Base-by-base conservation (phyloP, 1,140 invertebrate species). In the Cydia pomonella region DNA sequence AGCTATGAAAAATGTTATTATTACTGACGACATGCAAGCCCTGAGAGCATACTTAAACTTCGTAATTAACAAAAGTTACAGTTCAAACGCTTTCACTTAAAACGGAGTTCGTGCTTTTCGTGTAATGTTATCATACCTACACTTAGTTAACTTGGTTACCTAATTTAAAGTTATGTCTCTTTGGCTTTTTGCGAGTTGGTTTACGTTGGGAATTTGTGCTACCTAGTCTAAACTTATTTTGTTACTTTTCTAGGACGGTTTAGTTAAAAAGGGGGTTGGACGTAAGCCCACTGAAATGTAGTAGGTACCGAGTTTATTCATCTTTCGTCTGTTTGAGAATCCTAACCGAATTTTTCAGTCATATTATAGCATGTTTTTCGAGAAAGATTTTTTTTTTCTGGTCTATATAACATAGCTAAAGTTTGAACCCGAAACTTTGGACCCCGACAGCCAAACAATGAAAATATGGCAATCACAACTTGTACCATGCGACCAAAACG, bases 1-100 rank as follows among this genome's bases (percentile, higher is more conserved):
- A 41, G 64, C 16, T 41, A 69, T 41, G 27, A 69, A 33, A 38
- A 38, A n/a, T 69, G 21, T 33, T 69, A 66, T 29, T 69, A 38
- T 66, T 66, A 66, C 25, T 25, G n/a, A 16, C n/a, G n/a, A 18
- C 64, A 69, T 69, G 64, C 64, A 69, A 69, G 1, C 64, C 25
- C 33, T 38, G 29, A 66, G 63, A 69, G 64, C 7, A 33, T 18
- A 33, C 27, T 29, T 69, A 33, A 69, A 69, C 27, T 69, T 69
- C 29, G 29, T 69, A 69, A 69, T 69, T 69, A 69, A 69, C 27
- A 66, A 69, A 69, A 69, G 64, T 69, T 69, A 27, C 64, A 69
- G 64, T 38, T 38, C 29, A 69, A 69, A 69, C 18, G 64, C 64
- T 69, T 69, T 69, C 64, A 69, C 64, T 69, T 69, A 66, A 66